These are phyloP conservation scores for Ophion slaviceki DNA, from an alignment of 2,888 invertebrate species.

Conservation along the genomic window DNA sequence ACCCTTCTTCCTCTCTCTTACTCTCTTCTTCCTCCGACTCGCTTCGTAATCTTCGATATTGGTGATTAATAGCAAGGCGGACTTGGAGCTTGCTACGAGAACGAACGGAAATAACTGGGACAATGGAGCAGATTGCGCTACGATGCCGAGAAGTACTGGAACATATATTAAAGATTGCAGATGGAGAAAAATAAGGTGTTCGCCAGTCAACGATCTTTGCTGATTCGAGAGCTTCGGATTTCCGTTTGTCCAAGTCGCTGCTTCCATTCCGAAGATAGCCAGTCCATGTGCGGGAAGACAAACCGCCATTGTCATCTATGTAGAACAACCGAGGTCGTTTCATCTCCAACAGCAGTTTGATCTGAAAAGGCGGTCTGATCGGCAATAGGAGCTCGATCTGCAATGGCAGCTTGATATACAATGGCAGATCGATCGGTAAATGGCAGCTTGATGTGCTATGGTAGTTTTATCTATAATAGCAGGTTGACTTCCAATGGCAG, in stretches of 20 bases:
- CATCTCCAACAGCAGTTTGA: not conserved
- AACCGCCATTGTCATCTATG: not conserved
- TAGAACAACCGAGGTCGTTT: not conserved
- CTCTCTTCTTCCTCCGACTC: conserved; percentile 70
- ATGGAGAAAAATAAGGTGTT: not conserved
- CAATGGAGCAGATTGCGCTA: conserved; percentile 15
- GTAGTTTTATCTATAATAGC: not conserved
- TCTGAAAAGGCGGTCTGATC: not conserved
- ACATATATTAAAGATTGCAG: conserved; percentile 16
- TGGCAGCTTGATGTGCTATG: not conserved
- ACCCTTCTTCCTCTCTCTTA: conserved; percentile 76
- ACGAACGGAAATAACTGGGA: conserved; percentile 42
- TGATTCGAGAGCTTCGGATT: conserved; percentile 9
- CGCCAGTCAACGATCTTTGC: conserved; percentile 7
- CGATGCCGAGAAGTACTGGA: not conserved
- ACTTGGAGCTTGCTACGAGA: conserved; percentile 8
- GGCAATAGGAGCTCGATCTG: not conserved
- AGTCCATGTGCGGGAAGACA: not conserved
- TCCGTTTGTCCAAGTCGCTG: not conserved
- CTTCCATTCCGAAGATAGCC: not conserved
- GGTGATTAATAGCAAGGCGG: conserved; percentile 56
- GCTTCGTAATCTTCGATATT: conserved; percentile 47
- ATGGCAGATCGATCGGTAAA: not conserved
- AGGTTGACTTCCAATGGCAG: not conserved
- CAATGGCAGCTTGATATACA: not conserved